Conservation (phyloP, 2,888 invertebrate genomes). For the Apamea epomidion region DNA sequence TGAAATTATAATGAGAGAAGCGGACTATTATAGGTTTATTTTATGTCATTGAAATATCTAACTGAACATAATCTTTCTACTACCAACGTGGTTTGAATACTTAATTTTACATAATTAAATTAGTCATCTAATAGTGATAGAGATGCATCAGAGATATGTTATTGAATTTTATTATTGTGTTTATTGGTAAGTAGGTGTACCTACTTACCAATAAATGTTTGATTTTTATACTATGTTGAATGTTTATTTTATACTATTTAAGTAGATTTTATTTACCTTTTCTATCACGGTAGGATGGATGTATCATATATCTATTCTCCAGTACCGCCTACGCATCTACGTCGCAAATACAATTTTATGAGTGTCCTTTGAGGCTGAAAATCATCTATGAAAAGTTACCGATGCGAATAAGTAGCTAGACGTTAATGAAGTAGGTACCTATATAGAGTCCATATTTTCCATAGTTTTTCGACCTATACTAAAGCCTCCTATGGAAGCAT, state of each 20-base stretch:
- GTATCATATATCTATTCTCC: background rate
- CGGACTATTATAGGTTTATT: constrained; percentile 36
- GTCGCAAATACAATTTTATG: background rate
- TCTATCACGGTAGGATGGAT: background rate
- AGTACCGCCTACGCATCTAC: background rate
- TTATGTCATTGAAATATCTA: constrained; percentile 50
- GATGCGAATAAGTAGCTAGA: background rate
- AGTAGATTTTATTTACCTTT: background rate
- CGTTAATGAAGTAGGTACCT: background rate
- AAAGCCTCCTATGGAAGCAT: background rate
- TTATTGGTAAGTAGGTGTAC: background rate
- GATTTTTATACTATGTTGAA: no score
- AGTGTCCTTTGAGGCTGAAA: background rate
- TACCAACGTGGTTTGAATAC: constrained; percentile 42
- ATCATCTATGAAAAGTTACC: background rate
- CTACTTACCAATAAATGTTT: no score
- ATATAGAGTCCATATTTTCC: background rate
- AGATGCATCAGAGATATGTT: constrained; percentile 26
- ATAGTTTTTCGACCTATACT: background rate
- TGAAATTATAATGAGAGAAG: constrained; percentile 66
- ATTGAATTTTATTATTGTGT: constrained; percentile 24
- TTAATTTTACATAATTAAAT: constrained; percentile 41
- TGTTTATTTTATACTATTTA: background rate
- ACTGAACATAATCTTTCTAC: constrained; percentile 55
- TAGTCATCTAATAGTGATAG: background rate